Evolutionary conservation across 1,140 invertebrate genomes (phyloP).

Genomic region (Leguminivora glycinivorella): DNA sequence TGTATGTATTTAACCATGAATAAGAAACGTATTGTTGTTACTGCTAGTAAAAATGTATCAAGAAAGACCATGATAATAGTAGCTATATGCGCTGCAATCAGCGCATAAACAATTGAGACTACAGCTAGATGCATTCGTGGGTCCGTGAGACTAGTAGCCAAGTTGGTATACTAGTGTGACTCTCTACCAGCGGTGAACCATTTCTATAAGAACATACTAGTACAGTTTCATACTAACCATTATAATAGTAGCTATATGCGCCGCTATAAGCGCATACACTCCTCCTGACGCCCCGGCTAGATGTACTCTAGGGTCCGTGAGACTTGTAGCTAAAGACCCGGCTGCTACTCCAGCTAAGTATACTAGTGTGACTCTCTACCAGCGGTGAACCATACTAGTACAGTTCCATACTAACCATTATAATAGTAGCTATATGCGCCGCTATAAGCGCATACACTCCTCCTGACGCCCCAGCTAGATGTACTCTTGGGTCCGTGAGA

Average conservation of each 20-base stretch:
- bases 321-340: constrained; percentile 89
- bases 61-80: constrained; percentile 95
- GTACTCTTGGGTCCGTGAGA: constrained; percentile 91
- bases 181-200: no score
- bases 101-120: constrained; percentile 96
- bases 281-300: constrained; percentile 97
- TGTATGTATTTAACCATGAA: no score
- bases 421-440: constrained; percentile 96
- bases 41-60: no score
- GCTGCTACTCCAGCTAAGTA: constrained; percentile 92
- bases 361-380: constrained; percentile 92
- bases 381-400: constrained; percentile 96
- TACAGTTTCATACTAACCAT: constrained; percentile 82
- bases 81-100: constrained; percentile 96
- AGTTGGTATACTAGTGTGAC: no score
- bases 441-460: constrained; percentile 97
- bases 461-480: constrained; percentile 95
- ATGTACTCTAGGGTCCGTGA: constrained; percentile 91
- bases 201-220: constrained; percentile 84
- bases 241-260: constrained; percentile 96
- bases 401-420: constrained; percentile 84
- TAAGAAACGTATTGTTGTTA: no score
- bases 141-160: constrained; percentile 94
- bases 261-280: constrained; percentile 96
- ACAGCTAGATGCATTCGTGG: constrained; percentile 93